Evolutionary conservation across 2,797 vertebrate species (phyloP), one percentile per base, ranked within the genome.

Genomic region (Poeciliopsis presidionis): DNA sequence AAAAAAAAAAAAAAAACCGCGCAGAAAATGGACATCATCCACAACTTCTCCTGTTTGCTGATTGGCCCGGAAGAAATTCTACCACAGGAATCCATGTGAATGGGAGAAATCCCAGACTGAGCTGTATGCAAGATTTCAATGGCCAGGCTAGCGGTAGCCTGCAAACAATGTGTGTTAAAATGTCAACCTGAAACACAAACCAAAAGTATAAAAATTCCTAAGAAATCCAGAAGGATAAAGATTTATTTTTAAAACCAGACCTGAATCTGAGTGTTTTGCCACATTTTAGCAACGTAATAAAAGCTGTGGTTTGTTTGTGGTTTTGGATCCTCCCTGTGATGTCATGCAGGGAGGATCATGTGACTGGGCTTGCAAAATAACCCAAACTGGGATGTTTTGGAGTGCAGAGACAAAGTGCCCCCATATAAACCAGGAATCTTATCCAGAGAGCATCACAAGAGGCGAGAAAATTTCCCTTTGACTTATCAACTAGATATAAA

Each of bases 401-500:
- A 14, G 41, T 45, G 11, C 14, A 14, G 41, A 8, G 49, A 73
- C 22, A n/a, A 25, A 25, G 13, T 41, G 33, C 72, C 81, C 82
- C 72, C 46, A 76, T 65, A 55, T 28, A 70, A n/a, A 73, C 72
- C 43, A 33, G 7, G 43, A 36, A 82, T 86, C 76, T 81, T 70
- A 87, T 82, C 45, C 65, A 51, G 53, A 77, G 4, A 63, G 47
- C 30, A 75, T 82, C 59, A 75, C 25, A 69, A 46, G 61, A 46
- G 63, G 46, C 76, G 55, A 85, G 46, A 81, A 74, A 51, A 61
- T 33, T 45, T 49, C 8, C 65, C 74, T 87, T 77, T 82, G 39
- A 76, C 82, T 71, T 20, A 51, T 84, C 79, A 73, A 71, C 53
- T 81, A 73, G 84, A 79, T 67, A 69, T n/a, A 5, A 41, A 22